Evolutionary conservation across 2,888 invertebrate genomes (phyloP).

Genomic region (Tineola bisselliella): DNA sequence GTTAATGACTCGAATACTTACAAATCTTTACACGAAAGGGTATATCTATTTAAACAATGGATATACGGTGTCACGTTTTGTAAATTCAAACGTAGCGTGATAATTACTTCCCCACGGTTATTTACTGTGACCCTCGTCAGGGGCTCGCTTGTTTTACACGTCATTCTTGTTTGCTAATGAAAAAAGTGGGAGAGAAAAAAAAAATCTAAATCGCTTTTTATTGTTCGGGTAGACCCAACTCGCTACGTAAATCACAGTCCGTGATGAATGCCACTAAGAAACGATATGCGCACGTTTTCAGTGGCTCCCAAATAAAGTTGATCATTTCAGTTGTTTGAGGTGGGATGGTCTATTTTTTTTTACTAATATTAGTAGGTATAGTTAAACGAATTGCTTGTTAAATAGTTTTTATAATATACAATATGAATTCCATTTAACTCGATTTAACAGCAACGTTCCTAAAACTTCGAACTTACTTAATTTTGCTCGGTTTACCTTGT

Average conservation of each 20-base stretch:
- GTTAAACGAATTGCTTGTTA: no score
- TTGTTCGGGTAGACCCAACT: constrained; percentile 30
- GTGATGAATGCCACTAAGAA: not conserved
- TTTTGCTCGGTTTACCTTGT: no score
- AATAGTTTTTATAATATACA: no score
- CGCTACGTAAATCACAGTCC: constrained; percentile 6
- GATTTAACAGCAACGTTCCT: no score
- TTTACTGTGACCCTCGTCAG: constrained; percentile 57
- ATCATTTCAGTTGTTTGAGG: not conserved
- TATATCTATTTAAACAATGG: not conserved
- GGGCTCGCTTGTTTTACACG: constrained; percentile 58
- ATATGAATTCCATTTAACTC: no score
- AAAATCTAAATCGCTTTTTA: constrained; percentile 60
- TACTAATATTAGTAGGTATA: no score
- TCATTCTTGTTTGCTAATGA: constrained; percentile 63
- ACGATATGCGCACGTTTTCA: not conserved
- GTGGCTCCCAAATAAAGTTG: not conserved
- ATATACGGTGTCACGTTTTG: constrained; percentile 7
- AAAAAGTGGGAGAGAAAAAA: constrained; percentile 50
- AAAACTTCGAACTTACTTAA: no score
- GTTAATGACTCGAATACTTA: not conserved
- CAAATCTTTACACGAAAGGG: not conserved
- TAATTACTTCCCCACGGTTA: constrained; percentile 56
- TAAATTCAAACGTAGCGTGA: constrained; percentile 21
- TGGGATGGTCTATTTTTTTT: not conserved